Base-by-base conservation (phyloP, 2,888 invertebrate genomes). In the Meganola albula region DNA sequence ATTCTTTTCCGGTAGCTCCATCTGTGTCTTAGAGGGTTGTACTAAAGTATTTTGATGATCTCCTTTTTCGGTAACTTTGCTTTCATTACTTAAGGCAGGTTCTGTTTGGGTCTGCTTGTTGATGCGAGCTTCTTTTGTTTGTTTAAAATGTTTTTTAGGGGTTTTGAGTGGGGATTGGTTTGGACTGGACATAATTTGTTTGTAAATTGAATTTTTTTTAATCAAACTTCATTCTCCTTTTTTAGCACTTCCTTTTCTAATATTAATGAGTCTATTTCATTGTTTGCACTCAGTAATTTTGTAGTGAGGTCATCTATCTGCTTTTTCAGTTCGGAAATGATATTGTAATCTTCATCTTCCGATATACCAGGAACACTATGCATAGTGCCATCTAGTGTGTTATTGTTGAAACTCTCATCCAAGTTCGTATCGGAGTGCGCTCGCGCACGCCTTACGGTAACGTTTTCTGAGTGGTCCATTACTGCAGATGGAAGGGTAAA, bases 241-340 rank as follows among this genome's bases (percentile, higher is more conserved):
- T 27, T 27, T 11, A 27, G 27, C 18, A 2, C 18, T 11, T 18
- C 18, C 16, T 27, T 27, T 27, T 16, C 18, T 11, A 10, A 7
- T 18, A 18, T 27, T 11, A 27, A 18, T 4, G 27, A 18, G 18
- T 27, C 16, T 25, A 25, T 25, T 25, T 25, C 25, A 4, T 5
- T 13, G 14, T 25, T 25, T 2, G 25, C 25, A n/a, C 25, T 30
- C 8, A 24, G 8, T 31, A 31, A 12, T 31, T 31, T 31, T 12
- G 11, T 24, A 12, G 16, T 18, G 6, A 31, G 24, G 18, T 9
- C 11, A 24, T 24, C 31, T 18, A 24, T 31, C 24, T 31, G 18
- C 10, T 18, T 30, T 24, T 30, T 30, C 11, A 30, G 11, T 24
- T 30, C 18, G 11, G 18, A 24, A 30, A 31, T 31, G 3, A 31